These are phyloP conservation scores for Percopsis transmontana DNA, from an alignment of 2,113 vertebrate genomes.

Conservation along the genomic window DNA sequence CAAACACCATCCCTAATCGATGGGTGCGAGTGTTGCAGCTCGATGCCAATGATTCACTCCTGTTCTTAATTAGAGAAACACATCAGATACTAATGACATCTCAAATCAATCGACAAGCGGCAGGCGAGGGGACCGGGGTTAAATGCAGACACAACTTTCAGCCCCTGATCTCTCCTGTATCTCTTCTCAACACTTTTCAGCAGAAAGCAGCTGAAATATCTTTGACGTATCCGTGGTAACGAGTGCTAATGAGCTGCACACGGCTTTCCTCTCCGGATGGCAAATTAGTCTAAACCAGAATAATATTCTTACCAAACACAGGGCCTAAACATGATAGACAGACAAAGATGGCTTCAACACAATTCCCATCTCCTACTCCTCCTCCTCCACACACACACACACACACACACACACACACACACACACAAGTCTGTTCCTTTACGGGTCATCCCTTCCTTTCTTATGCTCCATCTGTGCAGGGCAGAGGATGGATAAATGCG, in stretches of 20 bases:
- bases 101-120: slow-evolving; percentile 88
- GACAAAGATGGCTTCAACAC: slow-evolving; percentile 35
- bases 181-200: slow-evolving; percentile 57
- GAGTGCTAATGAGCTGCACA: slow-evolving; percentile 64
- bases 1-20: slow-evolving; percentile 86
- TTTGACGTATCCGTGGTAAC: slow-evolving; percentile 53
- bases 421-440: slow-evolving; percentile 47
- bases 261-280: slow-evolving; percentile 56
- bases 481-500: slow-evolving; percentile 21
- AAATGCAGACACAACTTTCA: slow-evolving; percentile 80
- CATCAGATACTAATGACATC: slow-evolving; percentile 95
- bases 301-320: slow-evolving; percentile 63
- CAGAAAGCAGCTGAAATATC: slow-evolving; percentile 65
- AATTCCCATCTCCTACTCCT: slow-evolving; percentile 20
- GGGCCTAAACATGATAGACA: slow-evolving; percentile 68
- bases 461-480: slow-evolving; percentile 22
- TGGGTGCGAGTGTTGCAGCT: slow-evolving; percentile 86
- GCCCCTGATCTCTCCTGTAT: slow-evolving; percentile 24
- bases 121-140: slow-evolving; percentile 72
- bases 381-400: slow-evolving; percentile 9
- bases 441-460: slow-evolving; percentile 50
- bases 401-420: slow-evolving; percentile 11
- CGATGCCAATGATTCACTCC: slow-evolving; percentile 94
- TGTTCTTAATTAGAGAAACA: slow-evolving; percentile 98
- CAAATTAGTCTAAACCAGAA: slow-evolving; percentile 68